These are phyloP conservation scores for Camponotus pennsylvanicus DNA, from an alignment of 1,140 invertebrate species.

Conservation along the genomic window DNA sequence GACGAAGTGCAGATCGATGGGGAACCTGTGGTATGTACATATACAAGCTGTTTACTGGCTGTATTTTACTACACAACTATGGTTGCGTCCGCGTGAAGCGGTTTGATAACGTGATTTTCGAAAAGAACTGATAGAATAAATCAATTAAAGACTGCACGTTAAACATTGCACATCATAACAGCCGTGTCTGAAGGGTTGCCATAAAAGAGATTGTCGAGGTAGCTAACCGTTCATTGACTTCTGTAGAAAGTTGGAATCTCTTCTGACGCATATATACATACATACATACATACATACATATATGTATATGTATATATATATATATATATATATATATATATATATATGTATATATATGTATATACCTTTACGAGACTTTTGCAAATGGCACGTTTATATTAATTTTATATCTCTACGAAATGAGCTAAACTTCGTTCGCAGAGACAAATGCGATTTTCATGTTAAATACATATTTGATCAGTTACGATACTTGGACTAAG, in stretches of 20 bases:
- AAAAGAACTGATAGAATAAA: background rate
- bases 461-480: too few relatives aligned
- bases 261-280: background rate
- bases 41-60: background rate
- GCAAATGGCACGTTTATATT: too few relatives aligned
- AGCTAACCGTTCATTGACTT: constrained; percentile 3
- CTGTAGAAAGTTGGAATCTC: constrained; percentile 50
- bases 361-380: too few relatives aligned
- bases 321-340: too few relatives aligned
- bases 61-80: constrained; percentile 24
- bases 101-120: constrained; percentile 8
- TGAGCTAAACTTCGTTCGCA: too few relatives aligned
- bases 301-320: too few relatives aligned
- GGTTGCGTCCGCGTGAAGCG: too few relatives aligned
- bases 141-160: constrained; percentile 26
- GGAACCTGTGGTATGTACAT: constrained; percentile 92
- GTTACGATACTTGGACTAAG: too few relatives aligned
- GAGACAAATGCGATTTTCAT: too few relatives aligned
- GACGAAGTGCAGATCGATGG: constrained; percentile 95
- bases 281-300: too few relatives aligned
- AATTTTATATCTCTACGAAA: too few relatives aligned
- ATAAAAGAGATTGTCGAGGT: constrained; percentile 25
- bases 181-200: background rate
- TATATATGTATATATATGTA: too few relatives aligned
- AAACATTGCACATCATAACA: background rate